Evolutionary conservation across 2,113 vertebrate species (phyloP).

Genomic region (Eolophus roseicapilla): DNA sequence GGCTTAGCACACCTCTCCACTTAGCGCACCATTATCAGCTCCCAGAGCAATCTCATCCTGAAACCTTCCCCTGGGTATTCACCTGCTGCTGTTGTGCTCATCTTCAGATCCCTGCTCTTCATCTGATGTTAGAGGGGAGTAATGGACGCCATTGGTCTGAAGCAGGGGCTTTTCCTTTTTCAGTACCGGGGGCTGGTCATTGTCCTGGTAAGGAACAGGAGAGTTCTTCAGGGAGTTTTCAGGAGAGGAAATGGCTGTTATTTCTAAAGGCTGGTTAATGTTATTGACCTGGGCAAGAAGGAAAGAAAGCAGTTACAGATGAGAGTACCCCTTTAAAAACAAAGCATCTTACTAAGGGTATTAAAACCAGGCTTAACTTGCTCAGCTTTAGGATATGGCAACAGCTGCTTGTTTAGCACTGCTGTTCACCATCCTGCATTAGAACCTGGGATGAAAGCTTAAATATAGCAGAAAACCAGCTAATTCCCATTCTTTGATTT

Average conservation of each 20-base stretch:
- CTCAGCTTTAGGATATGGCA: background rate
- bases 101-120: conserved; percentile 81
- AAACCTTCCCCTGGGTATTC: background rate
- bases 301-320: conserved; percentile 31
- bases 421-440: background rate
- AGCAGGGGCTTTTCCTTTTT: conserved; percentile 91
- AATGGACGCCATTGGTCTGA: conserved; percentile 77
- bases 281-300: conserved; percentile 87
- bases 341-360: background rate
- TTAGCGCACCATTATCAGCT: background rate
- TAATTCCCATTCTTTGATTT: background rate
- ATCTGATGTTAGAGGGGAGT: conserved; percentile 80
- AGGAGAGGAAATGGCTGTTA: conserved; percentile 97
- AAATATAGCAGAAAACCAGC: background rate
- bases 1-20: background rate
- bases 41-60: background rate
- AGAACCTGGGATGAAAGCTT: background rate
- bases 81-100: conserved; percentile 77
- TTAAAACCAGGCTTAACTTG: background rate
- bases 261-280: conserved; percentile 98
- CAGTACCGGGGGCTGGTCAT: conserved; percentile 92
- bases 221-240: conserved; percentile 93
- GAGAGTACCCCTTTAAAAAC: background rate
- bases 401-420: background rate
- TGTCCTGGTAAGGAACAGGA: conserved; percentile 81